Conservation (phyloP, 2,888 invertebrate species). For the Pemphredon lugubris region DNA sequence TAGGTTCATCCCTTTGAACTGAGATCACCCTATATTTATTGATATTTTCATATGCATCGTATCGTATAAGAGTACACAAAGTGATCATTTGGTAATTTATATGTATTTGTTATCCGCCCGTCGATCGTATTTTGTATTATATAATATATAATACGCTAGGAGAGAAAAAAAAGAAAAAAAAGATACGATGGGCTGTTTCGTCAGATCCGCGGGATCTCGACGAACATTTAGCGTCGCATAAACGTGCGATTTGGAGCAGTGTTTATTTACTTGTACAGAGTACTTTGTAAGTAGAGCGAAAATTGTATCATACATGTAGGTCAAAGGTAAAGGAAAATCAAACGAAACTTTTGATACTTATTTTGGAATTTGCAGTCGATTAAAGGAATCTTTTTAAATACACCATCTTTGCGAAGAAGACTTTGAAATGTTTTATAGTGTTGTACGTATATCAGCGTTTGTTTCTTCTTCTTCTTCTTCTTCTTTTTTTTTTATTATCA, state of each 20-base stretch:
- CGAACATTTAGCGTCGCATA: background rate
- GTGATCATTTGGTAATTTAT: slow-evolving; percentile 27
- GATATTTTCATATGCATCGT: slow-evolving; percentile 53
- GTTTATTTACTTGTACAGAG: slow-evolving; percentile 20
- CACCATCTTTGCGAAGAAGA: no score
- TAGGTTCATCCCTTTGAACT: slow-evolving; percentile 35
- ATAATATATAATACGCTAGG: no score
- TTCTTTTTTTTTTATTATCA: no score
- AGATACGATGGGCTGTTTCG: no score
- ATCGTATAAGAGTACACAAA: slow-evolving; percentile 22
- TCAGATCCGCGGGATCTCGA: background rate
- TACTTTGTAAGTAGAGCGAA: slow-evolving; percentile 15
- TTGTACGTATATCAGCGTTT: no score
- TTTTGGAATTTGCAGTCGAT: background rate
- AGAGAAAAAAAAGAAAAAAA: no score
- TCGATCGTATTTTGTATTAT: slow-evolving; percentile 18
- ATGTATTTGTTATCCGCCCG: slow-evolving; percentile 2
- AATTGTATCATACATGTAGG: background rate
- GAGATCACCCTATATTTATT: slow-evolving; percentile 59
- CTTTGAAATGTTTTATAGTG: no score
- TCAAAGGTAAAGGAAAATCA: background rate
- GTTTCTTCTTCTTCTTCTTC: no score
- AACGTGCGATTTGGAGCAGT: background rate
- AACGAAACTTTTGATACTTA: background rate
- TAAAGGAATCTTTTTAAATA: background rate